Conservation (phyloP, 2,888 invertebrate species). For the Drosophila ustulata region DNA sequence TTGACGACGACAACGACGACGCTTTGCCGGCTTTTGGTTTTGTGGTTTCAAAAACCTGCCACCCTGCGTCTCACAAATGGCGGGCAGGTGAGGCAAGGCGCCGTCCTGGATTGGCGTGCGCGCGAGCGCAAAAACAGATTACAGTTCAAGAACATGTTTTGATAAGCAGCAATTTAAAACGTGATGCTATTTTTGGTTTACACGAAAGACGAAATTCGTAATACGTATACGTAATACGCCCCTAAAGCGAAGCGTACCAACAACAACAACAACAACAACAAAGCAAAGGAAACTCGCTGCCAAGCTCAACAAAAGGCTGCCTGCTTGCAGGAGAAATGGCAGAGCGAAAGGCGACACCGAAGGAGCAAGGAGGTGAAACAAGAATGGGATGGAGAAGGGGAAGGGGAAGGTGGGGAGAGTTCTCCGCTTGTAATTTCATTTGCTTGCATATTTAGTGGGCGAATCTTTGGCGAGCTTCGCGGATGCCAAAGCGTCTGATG, state of each 20-base stretch:
- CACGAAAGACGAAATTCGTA: slow-evolving; percentile 30
- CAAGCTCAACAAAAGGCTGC: slow-evolving; percentile 52
- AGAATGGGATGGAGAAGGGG: neutral
- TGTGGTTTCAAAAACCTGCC: slow-evolving; percentile 42
- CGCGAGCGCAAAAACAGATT: slow-evolving; percentile 77
- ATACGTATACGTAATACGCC: slow-evolving; percentile 28
- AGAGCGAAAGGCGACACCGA: neutral
- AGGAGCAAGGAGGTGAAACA: neutral
- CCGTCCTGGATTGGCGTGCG: slow-evolving; percentile 48
- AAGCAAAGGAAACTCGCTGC: slow-evolving; percentile 13
- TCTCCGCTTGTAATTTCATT: slow-evolving; percentile 61
- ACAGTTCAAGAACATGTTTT: slow-evolving; percentile 80
- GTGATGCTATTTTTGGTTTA: slow-evolving; percentile 80
- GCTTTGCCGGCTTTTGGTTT: slow-evolving; percentile 64
- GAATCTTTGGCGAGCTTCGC: slow-evolving; percentile 26
- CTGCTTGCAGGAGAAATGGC: neutral
- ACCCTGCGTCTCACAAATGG: slow-evolving; percentile 21
- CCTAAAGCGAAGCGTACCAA: slow-evolving; percentile 9
- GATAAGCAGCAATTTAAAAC: slow-evolving; percentile 82
- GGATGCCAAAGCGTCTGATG: slow-evolving; percentile 41
- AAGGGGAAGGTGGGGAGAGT: neutral
- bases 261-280: slow-evolving; percentile 14
- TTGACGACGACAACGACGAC: slow-evolving; percentile 54
- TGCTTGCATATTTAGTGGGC: slow-evolving; percentile 63
- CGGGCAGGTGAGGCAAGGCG: slow-evolving; percentile 35